Evolutionary conservation across 2,888 invertebrate species (phyloP).

Genomic region (Tetranychus piercei): DNA sequence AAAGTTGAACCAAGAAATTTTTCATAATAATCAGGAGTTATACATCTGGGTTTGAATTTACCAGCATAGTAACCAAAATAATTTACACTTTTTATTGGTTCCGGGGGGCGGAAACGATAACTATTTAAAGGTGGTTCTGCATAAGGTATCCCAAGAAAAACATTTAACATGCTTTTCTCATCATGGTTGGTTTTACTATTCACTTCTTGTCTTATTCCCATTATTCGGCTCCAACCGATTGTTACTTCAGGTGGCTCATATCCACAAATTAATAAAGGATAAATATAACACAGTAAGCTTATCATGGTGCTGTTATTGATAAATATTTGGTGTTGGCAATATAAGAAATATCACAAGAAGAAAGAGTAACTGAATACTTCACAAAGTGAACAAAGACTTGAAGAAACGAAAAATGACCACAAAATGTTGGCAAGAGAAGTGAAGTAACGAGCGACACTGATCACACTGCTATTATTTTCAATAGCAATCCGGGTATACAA

Average conservation of each 20-base stretch:
- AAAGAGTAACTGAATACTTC: too few species aligned
- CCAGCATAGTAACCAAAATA: slow-evolving; percentile 8
- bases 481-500: too few species aligned
- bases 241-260: slow-evolving; percentile 3
- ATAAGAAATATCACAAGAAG: too few species aligned
- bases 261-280: slow-evolving; percentile 2
- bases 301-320: background rate
- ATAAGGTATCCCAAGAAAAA: slow-evolving; percentile 4
- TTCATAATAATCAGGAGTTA: background rate
- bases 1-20: background rate
- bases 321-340: background rate
- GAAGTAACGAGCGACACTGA: too few species aligned
- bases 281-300: background rate
- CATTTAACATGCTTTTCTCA: background rate
- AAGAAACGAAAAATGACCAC: too few species aligned
- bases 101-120: background rate
- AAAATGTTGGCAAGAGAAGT: too few species aligned
- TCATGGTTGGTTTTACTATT: background rate
- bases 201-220: background rate
- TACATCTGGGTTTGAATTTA: background rate
- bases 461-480: too few species aligned
- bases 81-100: slow-evolving; percentile 4
- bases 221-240: background rate
- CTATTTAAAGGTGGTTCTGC: slow-evolving; percentile 2
- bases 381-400: too few species aligned